These are phyloP conservation scores for Andrena marginata DNA, from an alignment of 2,888 invertebrate genomes.

Conservation along the genomic window DNA sequence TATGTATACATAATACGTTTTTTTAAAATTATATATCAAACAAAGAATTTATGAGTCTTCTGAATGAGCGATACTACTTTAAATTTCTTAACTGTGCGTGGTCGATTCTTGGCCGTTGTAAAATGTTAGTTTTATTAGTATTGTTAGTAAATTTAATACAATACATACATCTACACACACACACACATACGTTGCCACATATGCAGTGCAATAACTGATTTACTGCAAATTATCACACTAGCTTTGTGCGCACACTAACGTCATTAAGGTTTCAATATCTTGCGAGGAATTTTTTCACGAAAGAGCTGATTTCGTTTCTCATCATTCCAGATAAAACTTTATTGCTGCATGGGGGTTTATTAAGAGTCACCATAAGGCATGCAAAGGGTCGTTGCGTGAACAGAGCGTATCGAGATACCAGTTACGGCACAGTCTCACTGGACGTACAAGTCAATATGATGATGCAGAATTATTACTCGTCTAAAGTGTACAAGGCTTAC, in stretches of 20 bases:
- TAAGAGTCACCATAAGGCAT: neutral
- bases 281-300: neutral
- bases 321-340: slow-evolving; percentile 5
- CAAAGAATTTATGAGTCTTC: neutral
- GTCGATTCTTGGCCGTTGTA: neutral
- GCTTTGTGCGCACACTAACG: neutral
- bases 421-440: neutral
- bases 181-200: neutral
- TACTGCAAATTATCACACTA: neutral
- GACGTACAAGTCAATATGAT: neutral
- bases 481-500: neutral
- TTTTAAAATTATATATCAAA: neutral
- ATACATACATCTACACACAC: neutral
- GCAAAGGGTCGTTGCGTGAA: slow-evolving; percentile 5
- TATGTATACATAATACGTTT: slow-evolving; percentile 25
- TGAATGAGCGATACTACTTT: slow-evolving; percentile 2
- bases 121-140: slow-evolving; percentile 48
- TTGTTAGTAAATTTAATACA: slow-evolving; percentile 41
- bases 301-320: neutral
- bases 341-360: neutral
- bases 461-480: slow-evolving; percentile 12
- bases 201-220: slow-evolving; percentile 23
- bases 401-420: neutral
- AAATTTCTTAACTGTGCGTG: neutral
- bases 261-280: neutral